Evolutionary conservation across 2,888 invertebrate species (phyloP).

Genomic region (Acrocyrtus sp.): DNA sequence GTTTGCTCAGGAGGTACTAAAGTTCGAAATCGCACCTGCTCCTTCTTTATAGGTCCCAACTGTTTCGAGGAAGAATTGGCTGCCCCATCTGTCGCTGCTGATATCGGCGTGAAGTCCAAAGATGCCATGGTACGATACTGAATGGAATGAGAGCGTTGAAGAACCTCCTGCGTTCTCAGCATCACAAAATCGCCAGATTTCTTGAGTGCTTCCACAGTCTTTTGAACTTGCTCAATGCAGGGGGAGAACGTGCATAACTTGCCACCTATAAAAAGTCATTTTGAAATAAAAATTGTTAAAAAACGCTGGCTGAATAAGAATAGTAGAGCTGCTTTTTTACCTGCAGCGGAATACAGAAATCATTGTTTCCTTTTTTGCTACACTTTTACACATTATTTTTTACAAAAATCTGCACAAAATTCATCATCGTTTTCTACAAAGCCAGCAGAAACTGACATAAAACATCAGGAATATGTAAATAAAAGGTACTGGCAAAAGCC

Average conservation of each 20-base stretch:
- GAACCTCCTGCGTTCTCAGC: slow-evolving; percentile 86
- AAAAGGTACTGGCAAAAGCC: slow-evolving; percentile 42
- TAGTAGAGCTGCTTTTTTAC: too few species aligned
- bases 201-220: slow-evolving; percentile 79
- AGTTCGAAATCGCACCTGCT: slow-evolving; percentile 71
- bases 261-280: too few species aligned
- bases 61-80: slow-evolving; percentile 4
- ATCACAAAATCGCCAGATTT: slow-evolving; percentile 81
- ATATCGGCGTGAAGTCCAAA: slow-evolving; percentile 54
- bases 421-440: slow-evolving; percentile 38
- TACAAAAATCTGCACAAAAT: slow-evolving; percentile 33
- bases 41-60: slow-evolving; percentile 57
- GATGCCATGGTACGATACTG: slow-evolving; percentile 70
- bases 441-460: slow-evolving; percentile 40
- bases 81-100: slow-evolving; percentile 11
- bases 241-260: slow-evolving; percentile 98
- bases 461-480: slow-evolving; percentile 52
- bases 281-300: too few species aligned
- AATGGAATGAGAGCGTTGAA: slow-evolving; percentile 82
- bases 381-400: slow-evolving; percentile 7
- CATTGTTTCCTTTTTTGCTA: too few species aligned
- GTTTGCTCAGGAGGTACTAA: slow-evolving; percentile 77
- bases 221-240: slow-evolving; percentile 98
- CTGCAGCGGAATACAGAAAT: too few species aligned
- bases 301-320: too few species aligned